A percentile compares a stretch with the other conserved stretches of the same genome.
These are phyloP conservation scores for Trisateles emortualis DNA, from an alignment of 2,888 invertebrate genomes.

Conservation along the genomic window DNA sequence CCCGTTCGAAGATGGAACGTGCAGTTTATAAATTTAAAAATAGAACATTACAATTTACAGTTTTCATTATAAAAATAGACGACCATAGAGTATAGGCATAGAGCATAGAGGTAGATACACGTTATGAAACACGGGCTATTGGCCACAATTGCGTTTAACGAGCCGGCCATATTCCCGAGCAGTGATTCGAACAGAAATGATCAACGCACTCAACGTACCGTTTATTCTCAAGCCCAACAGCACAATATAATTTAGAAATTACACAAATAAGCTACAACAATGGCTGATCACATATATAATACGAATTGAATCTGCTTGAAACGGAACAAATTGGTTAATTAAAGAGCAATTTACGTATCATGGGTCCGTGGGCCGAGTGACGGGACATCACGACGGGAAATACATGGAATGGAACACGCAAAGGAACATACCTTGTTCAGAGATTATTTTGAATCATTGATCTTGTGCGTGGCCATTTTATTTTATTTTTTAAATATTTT, in stretches of 20 bases:
- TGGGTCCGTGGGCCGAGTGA: constrained; percentile 50
- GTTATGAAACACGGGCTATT: constrained; percentile 4
- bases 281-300: constrained; percentile 51
- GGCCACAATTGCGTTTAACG: neutral
- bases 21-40: too few relatives aligned
- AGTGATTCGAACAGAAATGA: constrained; percentile 30
- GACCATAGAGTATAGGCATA: neutral
- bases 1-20: too few relatives aligned
- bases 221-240: constrained; percentile 32
- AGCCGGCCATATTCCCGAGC: constrained; percentile 16
- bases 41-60: too few relatives aligned
- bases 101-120: neutral
- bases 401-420: constrained; percentile 36
- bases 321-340: constrained; percentile 81
- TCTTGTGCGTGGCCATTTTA: constrained; percentile 3
- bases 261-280: constrained; percentile 57
- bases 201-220: constrained; percentile 18
- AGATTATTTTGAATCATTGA: constrained; percentile 20
- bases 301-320: constrained; percentile 64
- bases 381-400: constrained; percentile 47
- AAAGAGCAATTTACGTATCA: constrained; percentile 74
- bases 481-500: too few relatives aligned
- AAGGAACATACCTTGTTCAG: constrained; percentile 12
- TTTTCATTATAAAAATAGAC: neutral
- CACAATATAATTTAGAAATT: constrained; percentile 52